Evolutionary conservation across 37 sponge, comb jelly and placozoan species (phyloP), one percentile per base, ranked within the genome.

Genomic region (Beroe ovata): DNA sequence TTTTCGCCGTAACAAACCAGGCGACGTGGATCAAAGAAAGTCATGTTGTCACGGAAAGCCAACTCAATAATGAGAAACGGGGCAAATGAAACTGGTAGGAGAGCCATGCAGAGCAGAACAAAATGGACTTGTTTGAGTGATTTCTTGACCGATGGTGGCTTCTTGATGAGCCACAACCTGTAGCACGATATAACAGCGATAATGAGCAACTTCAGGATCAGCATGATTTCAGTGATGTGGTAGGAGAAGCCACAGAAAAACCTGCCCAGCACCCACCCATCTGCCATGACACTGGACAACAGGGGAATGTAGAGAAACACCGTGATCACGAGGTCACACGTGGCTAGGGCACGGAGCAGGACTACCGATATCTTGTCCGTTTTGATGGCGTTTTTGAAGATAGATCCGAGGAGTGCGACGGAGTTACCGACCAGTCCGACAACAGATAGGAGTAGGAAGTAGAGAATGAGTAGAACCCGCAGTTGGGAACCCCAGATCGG

Each of bases 311-410:
- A 77, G 28, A 77, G 54, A 54, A 77, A 77, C 29, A 77, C 25
- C 4, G 84, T 42, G 28, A 77, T 11, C 28, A 42, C 1, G n/a
- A 77, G 39, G 54, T 77, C 84, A 39, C n/a, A 21, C 2, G 33
- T 39, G 11, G 84, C 84, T 8, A 77, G 54, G 22, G 20, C 54
- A 4, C 84, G 41, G 28, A 77, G 38, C 84, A 77, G 8, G 8
- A 77, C 42, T 4, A 77, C 84, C 47, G 84, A 77, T 33, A 77
- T 77, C 28, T 77, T 39, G 22, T 77, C 84, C 8, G 84, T 77
- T 20, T 77, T 77, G 84, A 77, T 77, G 22, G 84, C 84, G 28
- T 77, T 20, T 0, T 77, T 30, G 84, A 77, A 77, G 84, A 77
- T 77, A 11, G 84, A 77, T 20, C 84, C 84, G 3, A 77, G 41